phyloP scores from a whole-genome alignment of 2,888 invertebrate genomes.

The Dexiosoma caninum region DNA sequence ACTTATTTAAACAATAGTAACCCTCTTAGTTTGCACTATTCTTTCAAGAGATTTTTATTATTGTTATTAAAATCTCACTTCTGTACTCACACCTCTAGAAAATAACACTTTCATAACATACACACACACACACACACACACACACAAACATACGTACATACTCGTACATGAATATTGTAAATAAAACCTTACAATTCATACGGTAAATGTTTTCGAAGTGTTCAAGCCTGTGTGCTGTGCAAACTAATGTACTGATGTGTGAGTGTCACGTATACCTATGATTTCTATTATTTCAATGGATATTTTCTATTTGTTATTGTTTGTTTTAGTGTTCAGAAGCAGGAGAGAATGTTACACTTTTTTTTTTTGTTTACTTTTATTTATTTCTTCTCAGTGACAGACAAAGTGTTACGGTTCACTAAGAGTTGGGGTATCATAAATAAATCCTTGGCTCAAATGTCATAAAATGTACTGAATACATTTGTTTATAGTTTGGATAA shows the following conservation, averaged over 20 bases:
- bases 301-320: not conserved
- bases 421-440: constrained; percentile 58
- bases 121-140: not conserved
- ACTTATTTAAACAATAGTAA: too few species aligned
- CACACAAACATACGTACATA: too few species aligned
- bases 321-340: not conserved
- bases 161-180: constrained; percentile 60
- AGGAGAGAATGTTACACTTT: constrained; percentile 32
- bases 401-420: constrained; percentile 35
- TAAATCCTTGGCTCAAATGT: constrained; percentile 60
- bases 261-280: constrained; percentile 21
- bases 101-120: not conserved
- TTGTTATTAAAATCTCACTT: constrained; percentile 38
- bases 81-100: not conserved
- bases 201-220: constrained; percentile 50
- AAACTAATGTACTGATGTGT: not conserved
- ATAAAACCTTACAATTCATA: constrained; percentile 58
- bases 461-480: constrained; percentile 54
- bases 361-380: not conserved
- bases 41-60: too few species aligned
- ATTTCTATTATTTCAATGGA: constrained; percentile 40
- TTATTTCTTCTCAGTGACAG: constrained; percentile 18
- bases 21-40: too few species aligned
- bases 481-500: constrained; percentile 17
- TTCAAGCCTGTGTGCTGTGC: not conserved